Base-by-base conservation (phyloP, 2,113 vertebrate species). In the Uria aalge region DNA sequence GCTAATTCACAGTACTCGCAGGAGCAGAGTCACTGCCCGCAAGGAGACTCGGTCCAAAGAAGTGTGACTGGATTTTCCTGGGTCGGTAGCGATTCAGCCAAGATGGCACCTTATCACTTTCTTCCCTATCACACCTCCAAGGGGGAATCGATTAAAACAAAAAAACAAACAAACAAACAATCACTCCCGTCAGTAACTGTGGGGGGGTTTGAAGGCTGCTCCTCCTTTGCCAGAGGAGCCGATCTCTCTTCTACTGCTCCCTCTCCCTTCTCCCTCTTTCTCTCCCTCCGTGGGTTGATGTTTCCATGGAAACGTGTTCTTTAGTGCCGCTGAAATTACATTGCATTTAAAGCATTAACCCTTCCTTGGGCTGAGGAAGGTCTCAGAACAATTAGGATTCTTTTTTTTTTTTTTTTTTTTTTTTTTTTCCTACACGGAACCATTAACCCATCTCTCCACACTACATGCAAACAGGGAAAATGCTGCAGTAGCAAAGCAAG, bases 301-400 rank as follows among this genome's bases (percentile, higher is more conserved):
- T 98, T 98, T 97, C 98, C 97, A 98, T 98, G 97, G 98, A 98
- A 98, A 98, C 97, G 0, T 97, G 93, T 96, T 98, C 98, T 98
- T 98, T 97, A 98, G 96, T 93, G 95, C 95, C 41, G 57, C 95
- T 94, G 96, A 98, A 98, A 98, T 98, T 97, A 98, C 97, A 96
- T 27, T 97, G 97, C 94, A 97, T 98, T 98, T 98, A 97, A 98
- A 95, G 92, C 75, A 96, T 98, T 98, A 98, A 98, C 98, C 90
- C 96, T 96, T 98, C 90, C 68, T 78, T 92, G 34, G 80, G 71
- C 76, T 91, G 81, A 90, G 57, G 52, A 75, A 94, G 68, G 55
- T 96, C 45, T 92, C 78, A 67, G 89, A 96, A 95, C 50, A 91
- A 66, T 57, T 68, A 91, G 23, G 1, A 12, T 36, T 68, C 12